A percentile compares a stretch with the other conserved stretches of the same genome.
Conservation (phyloP, 2,888 invertebrate species). For the Tenthredo distinguenda region DNA sequence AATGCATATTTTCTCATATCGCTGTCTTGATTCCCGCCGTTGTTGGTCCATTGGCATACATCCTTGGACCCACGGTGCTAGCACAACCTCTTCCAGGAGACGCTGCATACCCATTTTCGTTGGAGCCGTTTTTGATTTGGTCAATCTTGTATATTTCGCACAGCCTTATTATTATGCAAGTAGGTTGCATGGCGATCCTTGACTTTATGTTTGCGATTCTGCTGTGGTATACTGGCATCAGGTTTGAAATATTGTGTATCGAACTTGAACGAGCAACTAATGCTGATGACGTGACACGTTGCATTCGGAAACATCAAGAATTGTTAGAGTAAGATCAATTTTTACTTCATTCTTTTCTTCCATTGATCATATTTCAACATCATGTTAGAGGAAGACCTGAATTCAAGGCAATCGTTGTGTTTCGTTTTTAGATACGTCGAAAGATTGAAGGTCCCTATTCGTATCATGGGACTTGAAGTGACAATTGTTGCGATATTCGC, state of each 20-base stretch:
- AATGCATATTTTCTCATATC: slow-evolving; percentile 63
- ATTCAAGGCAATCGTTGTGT: not conserved
- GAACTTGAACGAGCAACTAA: slow-evolving; percentile 56
- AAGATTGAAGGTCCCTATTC: not conserved
- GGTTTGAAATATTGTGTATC: slow-evolving; percentile 64
- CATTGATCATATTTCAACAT: not conserved
- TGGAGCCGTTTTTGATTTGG: slow-evolving; percentile 54
- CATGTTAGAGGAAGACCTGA: not conserved
- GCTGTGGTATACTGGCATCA: slow-evolving; percentile 66
- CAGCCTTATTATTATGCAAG: slow-evolving; percentile 63
- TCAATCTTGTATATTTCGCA: slow-evolving; percentile 64
- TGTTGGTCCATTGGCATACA: not conserved
- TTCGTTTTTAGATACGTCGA: slow-evolving; percentile 41
- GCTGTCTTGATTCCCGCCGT: slow-evolving; percentile 54
- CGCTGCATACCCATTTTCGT: slow-evolving; percentile 69
- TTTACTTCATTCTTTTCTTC: not conserved
- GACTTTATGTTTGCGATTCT: slow-evolving; percentile 66
- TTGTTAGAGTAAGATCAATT: slow-evolving; percentile 61
- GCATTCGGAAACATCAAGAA: slow-evolving; percentile 63
- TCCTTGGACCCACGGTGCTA: slow-evolving; percentile 63
- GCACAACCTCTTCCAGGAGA: slow-evolving; percentile 65
- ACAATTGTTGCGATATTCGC: not conserved
- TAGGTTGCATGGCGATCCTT: slow-evolving; percentile 60
- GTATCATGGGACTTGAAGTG: not conserved
- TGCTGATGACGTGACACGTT: slow-evolving; percentile 57